Evolutionary conservation across 2,113 vertebrate genomes (phyloP).

Genomic region (Raja brachyura): DNA sequence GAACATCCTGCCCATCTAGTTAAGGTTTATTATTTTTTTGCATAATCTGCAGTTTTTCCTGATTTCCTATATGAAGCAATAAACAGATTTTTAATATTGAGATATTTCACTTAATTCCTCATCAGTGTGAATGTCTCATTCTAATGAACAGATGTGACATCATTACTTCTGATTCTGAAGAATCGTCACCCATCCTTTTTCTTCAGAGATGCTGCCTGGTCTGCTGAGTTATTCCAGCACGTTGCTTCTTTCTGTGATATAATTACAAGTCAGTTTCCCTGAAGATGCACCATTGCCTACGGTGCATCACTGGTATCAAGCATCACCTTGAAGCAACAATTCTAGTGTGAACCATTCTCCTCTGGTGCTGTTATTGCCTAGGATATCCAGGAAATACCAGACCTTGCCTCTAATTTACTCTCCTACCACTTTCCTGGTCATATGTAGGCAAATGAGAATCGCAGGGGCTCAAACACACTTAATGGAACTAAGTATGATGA

Average conservation of each 20-base stretch:
- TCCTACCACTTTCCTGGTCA: not conserved
- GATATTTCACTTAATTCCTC: not conserved
- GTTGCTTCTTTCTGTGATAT: too few species aligned
- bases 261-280: not conserved
- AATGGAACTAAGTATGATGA: not conserved
- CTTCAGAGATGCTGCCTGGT: too few species aligned
- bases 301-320: not conserved
- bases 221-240: too few species aligned
- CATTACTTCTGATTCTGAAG: too few species aligned
- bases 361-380: not conserved
- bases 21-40: not conserved
- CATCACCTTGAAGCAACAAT: not conserved
- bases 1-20: too few species aligned
- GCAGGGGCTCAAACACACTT: not conserved
- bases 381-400: not conserved
- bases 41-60: not conserved
- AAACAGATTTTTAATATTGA: not conserved
- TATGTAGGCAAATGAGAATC: not conserved
- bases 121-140: not conserved
- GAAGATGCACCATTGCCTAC: not conserved
- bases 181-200: too few species aligned
- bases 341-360: not conserved
- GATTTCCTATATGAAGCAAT: not conserved
- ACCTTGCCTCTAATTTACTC: not conserved
- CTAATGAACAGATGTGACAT: not conserved